These are phyloP conservation scores for Antigone vipio DNA, from an alignment of 2,113 vertebrate species.

Conservation along the genomic window DNA sequence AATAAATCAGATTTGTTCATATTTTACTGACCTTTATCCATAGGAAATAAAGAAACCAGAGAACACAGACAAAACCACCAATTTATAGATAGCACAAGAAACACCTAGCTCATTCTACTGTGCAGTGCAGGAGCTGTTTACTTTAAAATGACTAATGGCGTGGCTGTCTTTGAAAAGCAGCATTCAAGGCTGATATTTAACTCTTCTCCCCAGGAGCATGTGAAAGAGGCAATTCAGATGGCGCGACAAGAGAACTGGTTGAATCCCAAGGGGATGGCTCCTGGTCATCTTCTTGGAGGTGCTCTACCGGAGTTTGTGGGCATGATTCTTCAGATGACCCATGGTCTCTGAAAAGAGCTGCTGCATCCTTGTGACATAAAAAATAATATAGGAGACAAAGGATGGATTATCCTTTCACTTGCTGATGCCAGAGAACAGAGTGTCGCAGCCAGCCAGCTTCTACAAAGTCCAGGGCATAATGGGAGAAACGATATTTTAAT, in stretches of 20 bases:
- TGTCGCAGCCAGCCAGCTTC: not conserved
- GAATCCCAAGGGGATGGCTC: not conserved
- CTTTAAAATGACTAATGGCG: not conserved
- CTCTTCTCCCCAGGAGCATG: not conserved
- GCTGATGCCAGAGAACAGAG: not conserved
- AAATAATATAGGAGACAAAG: not conserved
- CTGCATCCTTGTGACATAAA: not conserved
- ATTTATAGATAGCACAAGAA: not conserved
- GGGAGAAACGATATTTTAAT: not conserved
- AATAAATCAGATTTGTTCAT: not conserved
- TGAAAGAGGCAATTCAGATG: constrained; percentile 7
- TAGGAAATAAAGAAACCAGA: not conserved
- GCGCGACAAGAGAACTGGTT: not conserved
- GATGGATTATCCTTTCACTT: not conserved
- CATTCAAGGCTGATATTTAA: not conserved
- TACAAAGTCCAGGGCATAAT: not conserved
- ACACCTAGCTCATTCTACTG: not conserved
- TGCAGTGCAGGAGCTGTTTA: not conserved
- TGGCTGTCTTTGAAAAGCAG: not conserved
- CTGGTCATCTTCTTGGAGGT: not conserved
- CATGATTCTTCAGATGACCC: not conserved
- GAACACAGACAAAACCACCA: not conserved
- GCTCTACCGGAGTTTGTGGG: not conserved
- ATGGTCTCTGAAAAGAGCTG: not conserved
- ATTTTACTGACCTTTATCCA: not conserved